Evolutionary conservation across 2,113 vertebrate genomes (phyloP).

Genomic region (Thermophis baileyi): DNA sequence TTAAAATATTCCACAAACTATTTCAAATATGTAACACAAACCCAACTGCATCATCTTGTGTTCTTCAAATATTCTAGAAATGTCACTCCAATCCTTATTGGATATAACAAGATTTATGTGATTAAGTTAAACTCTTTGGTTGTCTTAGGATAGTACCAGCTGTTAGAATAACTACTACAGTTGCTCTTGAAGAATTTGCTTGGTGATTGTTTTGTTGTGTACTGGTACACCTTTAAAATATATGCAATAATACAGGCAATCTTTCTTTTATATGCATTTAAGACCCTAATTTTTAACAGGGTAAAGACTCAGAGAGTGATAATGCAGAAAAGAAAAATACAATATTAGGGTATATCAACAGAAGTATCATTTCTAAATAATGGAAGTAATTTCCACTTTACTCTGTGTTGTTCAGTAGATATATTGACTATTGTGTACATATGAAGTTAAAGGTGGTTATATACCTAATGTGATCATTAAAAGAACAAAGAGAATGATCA

Average conservation of each 20-base stretch:
- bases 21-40: conserved; percentile 58
- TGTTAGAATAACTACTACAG: conserved; percentile 71
- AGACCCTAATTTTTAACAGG: neutral
- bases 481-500: neutral
- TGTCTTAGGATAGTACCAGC: conserved; percentile 62
- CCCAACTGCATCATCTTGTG: conserved; percentile 51
- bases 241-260: conserved; percentile 61
- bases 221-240: conserved; percentile 66
- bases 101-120: conserved; percentile 52
- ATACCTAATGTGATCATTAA: neutral
- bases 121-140: conserved; percentile 61
- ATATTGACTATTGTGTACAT: neutral
- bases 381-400: neutral
- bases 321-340: neutral
- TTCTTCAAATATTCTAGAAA: conserved; percentile 69
- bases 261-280: neutral
- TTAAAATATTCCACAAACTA: conserved; percentile 58
- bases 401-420: neutral
- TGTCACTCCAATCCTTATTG: conserved; percentile 51
- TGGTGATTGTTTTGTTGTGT: conserved; percentile 63
- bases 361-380: neutral
- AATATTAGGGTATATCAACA: neutral
- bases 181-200: conserved; percentile 69
- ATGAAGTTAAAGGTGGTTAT: neutral
- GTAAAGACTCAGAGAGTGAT: neutral